Percentiles rank a stretch among this genome's conserved stretches.
Evolutionary conservation across 2,113 vertebrate species (phyloP).

Genomic region (Ia io): DNA sequence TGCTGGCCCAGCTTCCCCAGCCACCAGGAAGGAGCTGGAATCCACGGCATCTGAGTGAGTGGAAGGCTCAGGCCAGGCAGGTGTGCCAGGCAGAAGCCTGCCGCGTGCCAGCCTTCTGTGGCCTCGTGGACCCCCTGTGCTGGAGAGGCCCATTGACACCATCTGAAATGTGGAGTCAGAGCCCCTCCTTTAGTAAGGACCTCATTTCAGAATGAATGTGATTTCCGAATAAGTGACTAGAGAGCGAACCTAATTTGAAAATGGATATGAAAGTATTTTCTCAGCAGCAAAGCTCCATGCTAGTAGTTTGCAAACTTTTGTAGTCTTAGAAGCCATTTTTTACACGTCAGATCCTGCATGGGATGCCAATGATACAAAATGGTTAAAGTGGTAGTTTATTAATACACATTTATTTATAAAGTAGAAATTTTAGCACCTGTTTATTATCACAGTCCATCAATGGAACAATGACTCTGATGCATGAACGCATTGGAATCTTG

Average conservation of each 20-base stretch:
- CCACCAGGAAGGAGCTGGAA: neutral
- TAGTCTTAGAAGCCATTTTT: slow-evolving; percentile 43
- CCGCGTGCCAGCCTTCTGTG: neutral
- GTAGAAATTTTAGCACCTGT: neutral
- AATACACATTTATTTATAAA: neutral
- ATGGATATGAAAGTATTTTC: neutral
- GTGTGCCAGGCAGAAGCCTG: neutral
- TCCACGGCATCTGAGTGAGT: neutral
- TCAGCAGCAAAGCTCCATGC: neutral
- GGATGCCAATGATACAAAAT: neutral
- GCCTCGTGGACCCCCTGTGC: neutral
- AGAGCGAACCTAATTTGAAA: slow-evolving; percentile 9
- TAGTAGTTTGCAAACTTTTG: neutral
- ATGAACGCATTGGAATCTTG: neutral
- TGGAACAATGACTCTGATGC: neutral
- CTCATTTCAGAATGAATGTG: neutral
- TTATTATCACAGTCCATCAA: neutral
- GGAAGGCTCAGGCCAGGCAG: neutral
- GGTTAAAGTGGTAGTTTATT: neutral
- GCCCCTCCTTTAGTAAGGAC: neutral
- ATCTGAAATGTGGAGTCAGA: neutral
- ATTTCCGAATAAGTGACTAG: neutral
- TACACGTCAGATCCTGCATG: neutral
- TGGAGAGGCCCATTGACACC: neutral
- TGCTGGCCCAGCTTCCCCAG: neutral